Base-by-base conservation (phyloP, 2,888 invertebrate genomes). In the Lamellibrachia columna region DNA sequence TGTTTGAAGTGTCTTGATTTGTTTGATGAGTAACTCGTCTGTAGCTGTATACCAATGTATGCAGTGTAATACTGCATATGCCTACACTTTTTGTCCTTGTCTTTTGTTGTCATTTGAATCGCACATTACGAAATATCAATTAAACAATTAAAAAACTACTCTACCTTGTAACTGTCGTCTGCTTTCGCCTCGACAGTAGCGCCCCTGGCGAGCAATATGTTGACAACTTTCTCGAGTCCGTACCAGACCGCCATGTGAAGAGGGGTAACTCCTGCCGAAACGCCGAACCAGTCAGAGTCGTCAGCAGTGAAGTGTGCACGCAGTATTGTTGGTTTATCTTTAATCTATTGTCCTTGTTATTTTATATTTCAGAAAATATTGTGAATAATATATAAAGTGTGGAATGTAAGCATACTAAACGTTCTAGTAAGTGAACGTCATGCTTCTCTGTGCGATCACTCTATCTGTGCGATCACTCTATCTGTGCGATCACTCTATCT, bases 161-260 rank as follows among this genome's bases (percentile, higher is more conserved):
- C 22, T 52, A 91, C 91, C 90, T 94, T 94, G 91, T 94, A 94
- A 75, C 92, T 55, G 92, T 94, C 94, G 55, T 93, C 93, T 9
- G 94, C 94, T 53, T 90, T 28, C 6, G 91, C 93, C 22, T 93
- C 92, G 40, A 94, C 92, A 53, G 93, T 93, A 75, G 90, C 53
- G 11, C 93, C 93, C 7, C 58, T 90, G 7, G 90, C 60, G 40
- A 94, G 11, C 7, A 93, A 58, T 2, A 92, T 53, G 52, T 93
- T 90, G 11, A 92, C 91, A 52, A 93, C 55, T 52, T 94, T 93
- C 40, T 52, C 22, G 52, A 94, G 92, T 8, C 93, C 93, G 90
- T 94, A 94, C 94, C 93, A 94, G 92, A 93, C 93, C 11, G 93
- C 94, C 53, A 94, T 52, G 58, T 94, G 94, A n/a, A 94, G 92